A percentile compares a stretch with the other conserved stretches of the same genome.
Evolutionary conservation across 2,113 vertebrate genomes (phyloP).

Genomic region (Arizona elegans): DNA sequence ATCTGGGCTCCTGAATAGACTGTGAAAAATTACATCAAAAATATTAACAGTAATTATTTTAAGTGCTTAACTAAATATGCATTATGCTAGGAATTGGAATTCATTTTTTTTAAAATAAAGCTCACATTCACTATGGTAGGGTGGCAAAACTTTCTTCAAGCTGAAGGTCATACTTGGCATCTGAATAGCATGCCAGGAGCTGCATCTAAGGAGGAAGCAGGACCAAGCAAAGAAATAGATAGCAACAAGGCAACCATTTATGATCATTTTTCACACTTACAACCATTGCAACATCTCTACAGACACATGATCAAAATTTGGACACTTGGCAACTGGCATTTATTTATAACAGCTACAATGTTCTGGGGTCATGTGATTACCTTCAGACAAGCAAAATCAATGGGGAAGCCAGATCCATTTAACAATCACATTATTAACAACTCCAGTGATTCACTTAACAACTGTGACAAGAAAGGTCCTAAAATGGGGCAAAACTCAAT

Average conservation of each 20-base stretch:
- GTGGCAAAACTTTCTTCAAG: not conserved
- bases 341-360: not conserved
- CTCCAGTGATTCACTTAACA: not conserved
- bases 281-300: not conserved
- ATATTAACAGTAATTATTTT: not conserved
- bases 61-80: not conserved
- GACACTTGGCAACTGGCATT: not conserved
- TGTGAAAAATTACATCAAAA: not conserved
- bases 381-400: not conserved
- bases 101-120: not conserved
- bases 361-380: not conserved
- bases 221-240: not conserved
- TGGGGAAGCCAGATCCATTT: not conserved
- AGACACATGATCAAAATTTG: not conserved
- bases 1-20: not conserved
- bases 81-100: not conserved
- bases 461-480: not conserved
- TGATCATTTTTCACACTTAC: too few relatives aligned
- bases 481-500: not conserved
- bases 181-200: not conserved
- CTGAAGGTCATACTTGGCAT: not conserved
- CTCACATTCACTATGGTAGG: not conserved
- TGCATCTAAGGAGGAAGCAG: not conserved
- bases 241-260: not conserved
- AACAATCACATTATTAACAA: not conserved